Evolutionary conservation across 1,140 invertebrate species (phyloP), one percentile per base, ranked within the genome.

Genomic region (Acromyrmex heyeri): DNA sequence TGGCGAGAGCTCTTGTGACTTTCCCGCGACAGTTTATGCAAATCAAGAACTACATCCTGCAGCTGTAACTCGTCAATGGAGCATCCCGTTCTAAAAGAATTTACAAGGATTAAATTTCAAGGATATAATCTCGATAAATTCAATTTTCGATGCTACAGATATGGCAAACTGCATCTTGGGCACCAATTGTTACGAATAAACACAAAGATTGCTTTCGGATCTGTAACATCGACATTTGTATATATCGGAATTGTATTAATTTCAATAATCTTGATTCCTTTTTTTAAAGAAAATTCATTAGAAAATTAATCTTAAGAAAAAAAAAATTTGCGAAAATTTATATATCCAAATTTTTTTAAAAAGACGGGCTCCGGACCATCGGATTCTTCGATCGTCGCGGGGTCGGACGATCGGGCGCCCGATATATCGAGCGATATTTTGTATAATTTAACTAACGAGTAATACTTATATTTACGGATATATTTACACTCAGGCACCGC

Each of bases 371-470:
- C 44, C 34, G 64, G 27, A 79, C 30, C 27, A 75, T 34, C 53
- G 72, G 34, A 76, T 57, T 48, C 4, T 48, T 81, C 48, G 64
- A 70, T 57, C 64, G 34, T 57, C 50, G 30, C 64, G 34, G 27
- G 76, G 34, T 79, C 61, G 76, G 7, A 67, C 76, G 44, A 55
- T 67, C 76, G 44, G 24, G 30, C 16, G 44, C 44, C 14, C 44
- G 55, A 75, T 75, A 75, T 75, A 75, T 75, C 14, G 27, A 79
- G 30, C 64, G 64, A 90, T 90, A 90, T 89, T 89, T 87, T 89
- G 82, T 79, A 79, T 89, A 73, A 50, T 89, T 90, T 75, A 83
- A 67, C 48, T 73, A 73, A 64, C 50, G 34, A 76, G 57, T 72
- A 73, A 79, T 86, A 86, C 50, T 76, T 75, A 75, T 69, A 81